Conservation (phyloP, 2,113 vertebrate genomes). For the Dunckerocampus dactyliophorus region DNA sequence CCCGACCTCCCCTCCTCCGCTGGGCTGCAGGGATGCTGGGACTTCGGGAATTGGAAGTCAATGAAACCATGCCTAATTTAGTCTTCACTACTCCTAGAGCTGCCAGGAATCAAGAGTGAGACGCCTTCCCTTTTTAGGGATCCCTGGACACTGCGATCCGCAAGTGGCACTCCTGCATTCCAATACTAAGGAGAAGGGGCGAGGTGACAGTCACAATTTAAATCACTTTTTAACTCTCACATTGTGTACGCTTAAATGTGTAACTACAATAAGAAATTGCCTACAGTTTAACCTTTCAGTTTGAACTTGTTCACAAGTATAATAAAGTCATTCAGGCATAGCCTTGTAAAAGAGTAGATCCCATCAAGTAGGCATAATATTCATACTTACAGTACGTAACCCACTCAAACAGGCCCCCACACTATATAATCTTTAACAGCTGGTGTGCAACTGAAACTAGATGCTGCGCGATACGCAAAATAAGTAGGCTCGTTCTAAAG, state of each 20-base stretch:
- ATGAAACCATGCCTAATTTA: conserved; percentile 70
- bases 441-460: conserved; percentile 23
- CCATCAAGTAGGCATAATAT: conserved; percentile 44
- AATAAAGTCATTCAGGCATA: conserved; percentile 13
- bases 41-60: conserved; percentile 57
- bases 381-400: conserved; percentile 32
- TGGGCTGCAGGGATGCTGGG: conserved; percentile 35
- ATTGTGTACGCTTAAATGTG: background rate
- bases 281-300: background rate
- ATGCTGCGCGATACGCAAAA: conserved; percentile 6
- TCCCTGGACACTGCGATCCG: conserved; percentile 61
- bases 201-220: conserved; percentile 17
- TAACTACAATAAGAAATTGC: background rate
- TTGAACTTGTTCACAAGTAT: conserved; percentile 19
- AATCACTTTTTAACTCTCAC: conserved; percentile 2
- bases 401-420: conserved; percentile 32
- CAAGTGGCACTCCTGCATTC: conserved; percentile 60
- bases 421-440: conserved; percentile 43
- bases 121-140: conserved; percentile 74
- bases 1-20: conserved; percentile 28
- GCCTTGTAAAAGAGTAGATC: conserved; percentile 16
- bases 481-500: no score
- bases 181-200: conserved; percentile 24
- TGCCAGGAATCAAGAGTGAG: conserved; percentile 65
- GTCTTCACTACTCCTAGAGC: conserved; percentile 48